Evolutionary conservation across 2,888 invertebrate species (phyloP).

Genomic region (Dryomyza anilis): DNA sequence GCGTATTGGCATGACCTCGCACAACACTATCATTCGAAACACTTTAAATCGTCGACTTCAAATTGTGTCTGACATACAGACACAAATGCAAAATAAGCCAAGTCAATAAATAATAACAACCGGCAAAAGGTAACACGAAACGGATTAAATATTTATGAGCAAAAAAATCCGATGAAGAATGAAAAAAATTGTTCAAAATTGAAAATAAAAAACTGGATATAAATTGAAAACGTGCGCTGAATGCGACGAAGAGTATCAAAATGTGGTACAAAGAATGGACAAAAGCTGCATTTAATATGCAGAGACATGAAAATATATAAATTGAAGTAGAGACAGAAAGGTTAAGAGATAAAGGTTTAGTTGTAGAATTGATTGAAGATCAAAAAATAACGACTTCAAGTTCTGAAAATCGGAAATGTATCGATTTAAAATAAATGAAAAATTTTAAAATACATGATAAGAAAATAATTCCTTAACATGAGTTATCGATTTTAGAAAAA

Average conservation of each 20-base stretch:
- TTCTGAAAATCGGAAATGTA: too few relatives aligned
- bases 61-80: neutral
- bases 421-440: too few relatives aligned
- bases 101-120: too few relatives aligned
- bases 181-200: neutral
- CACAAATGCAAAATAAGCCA: neutral
- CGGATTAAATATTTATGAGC: slow-evolving; percentile 8
- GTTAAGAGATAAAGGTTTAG: slow-evolving; percentile 1
- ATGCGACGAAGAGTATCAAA: neutral
- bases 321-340: neutral
- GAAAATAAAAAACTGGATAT: neutral
- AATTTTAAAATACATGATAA: too few relatives aligned
- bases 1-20: slow-evolving; percentile 7
- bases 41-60: too few relatives aligned
- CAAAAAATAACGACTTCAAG: too few relatives aligned
- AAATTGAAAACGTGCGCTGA: neutral
- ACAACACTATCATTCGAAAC: slow-evolving; percentile 1
- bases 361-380: neutral
- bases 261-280: neutral
- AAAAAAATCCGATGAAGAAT: neutral
- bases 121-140: neutral
- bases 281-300: neutral
- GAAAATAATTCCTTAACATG: too few relatives aligned
- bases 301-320: slow-evolving; percentile 2
- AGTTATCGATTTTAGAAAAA: too few relatives aligned